phyloP scores from a whole-genome alignment of 1,140 invertebrate species.

The Lasaia peninsularis region DNA sequence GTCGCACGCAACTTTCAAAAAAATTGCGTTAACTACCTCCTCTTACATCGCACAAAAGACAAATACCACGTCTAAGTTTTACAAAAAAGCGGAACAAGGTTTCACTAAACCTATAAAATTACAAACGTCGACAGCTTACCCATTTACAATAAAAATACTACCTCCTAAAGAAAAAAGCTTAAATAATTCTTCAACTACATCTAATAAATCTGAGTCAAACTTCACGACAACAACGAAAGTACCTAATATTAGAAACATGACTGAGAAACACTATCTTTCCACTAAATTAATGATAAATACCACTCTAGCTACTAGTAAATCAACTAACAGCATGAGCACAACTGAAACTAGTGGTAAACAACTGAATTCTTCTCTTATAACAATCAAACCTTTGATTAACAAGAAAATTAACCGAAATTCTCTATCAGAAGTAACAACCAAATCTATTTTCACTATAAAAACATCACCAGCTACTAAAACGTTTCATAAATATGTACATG shows the following conservation, averaged over 20 bases:
- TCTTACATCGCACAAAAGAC: constrained; percentile 43
- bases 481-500: constrained; percentile 17
- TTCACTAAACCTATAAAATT: constrained; percentile 46
- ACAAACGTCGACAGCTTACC: constrained; percentile 36
- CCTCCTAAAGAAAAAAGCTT: constrained; percentile 32
- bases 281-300: constrained; percentile 28
- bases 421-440: constrained; percentile 24
- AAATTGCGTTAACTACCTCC: constrained; percentile 57
- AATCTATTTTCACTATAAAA: constrained; percentile 23
- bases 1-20: constrained; percentile 64
- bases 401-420: constrained; percentile 23
- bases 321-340: constrained; percentile 68
- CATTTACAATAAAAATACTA: constrained; percentile 42
- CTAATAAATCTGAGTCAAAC: constrained; percentile 18
- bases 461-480: constrained; percentile 21
- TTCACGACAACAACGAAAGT: constrained; percentile 4
- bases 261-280: constrained; percentile 19
- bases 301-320: constrained; percentile 39
- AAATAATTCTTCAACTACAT: constrained; percentile 23
- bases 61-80: constrained; percentile 30
- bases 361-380: constrained; percentile 48
- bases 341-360: constrained; percentile 36
- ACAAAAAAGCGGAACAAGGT: constrained; percentile 39
- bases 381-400: constrained; percentile 50
- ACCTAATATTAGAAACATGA: constrained; percentile 1